phyloP scores from a whole-genome alignment of 2,888 invertebrate genomes.

The Theristus sp. region DNA sequence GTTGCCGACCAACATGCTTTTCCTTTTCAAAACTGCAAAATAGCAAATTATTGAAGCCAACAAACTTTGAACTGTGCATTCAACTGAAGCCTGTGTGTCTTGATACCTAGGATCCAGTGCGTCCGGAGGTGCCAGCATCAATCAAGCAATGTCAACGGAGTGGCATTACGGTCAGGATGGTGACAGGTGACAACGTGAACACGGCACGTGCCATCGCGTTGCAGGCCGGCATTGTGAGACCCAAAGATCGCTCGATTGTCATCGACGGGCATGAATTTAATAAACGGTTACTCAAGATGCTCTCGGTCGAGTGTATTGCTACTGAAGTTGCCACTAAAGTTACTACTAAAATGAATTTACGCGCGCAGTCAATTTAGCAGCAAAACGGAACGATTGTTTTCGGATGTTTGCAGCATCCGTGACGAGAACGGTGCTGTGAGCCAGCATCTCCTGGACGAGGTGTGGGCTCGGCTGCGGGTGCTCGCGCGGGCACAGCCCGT shows the following conservation, averaged over 20 bases:
- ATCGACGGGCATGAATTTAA: constrained; percentile 97
- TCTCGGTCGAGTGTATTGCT: background rate
- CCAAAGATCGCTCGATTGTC: constrained; percentile 83
- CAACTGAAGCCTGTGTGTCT: too few species aligned
- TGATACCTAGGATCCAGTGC: constrained; percentile 89
- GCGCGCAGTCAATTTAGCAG: background rate
- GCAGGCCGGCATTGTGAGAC: constrained; percentile 85
- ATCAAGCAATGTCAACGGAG: constrained; percentile 87
- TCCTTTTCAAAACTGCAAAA: too few species aligned
- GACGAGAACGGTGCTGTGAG: constrained; percentile 20
- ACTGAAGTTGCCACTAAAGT: too few species aligned
- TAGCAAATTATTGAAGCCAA: too few species aligned
- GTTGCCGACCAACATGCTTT: too few species aligned
- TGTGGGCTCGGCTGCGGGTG: constrained; percentile 37
- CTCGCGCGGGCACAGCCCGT: constrained; percentile 37
- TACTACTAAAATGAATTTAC: background rate
- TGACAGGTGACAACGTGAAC: constrained; percentile 43
- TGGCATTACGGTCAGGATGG: constrained; percentile 93
- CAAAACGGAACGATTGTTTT: background rate
- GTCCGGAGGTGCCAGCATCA: constrained; percentile 66
- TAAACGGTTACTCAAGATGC: constrained; percentile 41
- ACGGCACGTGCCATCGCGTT: constrained; percentile 91
- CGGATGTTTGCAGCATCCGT: constrained; percentile 14
- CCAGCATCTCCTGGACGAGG: constrained; percentile 23
- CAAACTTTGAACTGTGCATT: too few species aligned